Base-by-base conservation (phyloP, 2,888 invertebrate species). In the Pterostichus madidus region DNA sequence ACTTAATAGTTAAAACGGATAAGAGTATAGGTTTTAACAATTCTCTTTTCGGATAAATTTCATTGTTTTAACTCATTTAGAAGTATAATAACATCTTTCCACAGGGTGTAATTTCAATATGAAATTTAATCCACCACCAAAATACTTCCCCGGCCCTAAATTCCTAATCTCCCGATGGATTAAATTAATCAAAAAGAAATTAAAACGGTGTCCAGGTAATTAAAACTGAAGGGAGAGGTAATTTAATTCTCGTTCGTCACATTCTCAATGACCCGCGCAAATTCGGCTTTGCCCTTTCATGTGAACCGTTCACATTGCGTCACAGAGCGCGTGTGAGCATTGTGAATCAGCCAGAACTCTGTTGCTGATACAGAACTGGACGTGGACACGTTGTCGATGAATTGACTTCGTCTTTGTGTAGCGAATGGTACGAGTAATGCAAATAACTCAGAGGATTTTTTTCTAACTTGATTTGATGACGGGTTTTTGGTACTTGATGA, bases 141-240 rank as follows among this genome's bases (percentile, higher is more conserved):
- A 49, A 49, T n/a, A 24, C 1, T 49, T n/a, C n/a, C 49, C n/a
- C 8, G 39, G 1, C 35, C 32, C 35, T 44, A 39, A 44, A 71
- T 44, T 71, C 17, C 68, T 71, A 71, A 71, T 71, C 68, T 71
- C 68, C 56, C 68, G 17, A 44, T 71, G 75, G 80, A 80, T 80
- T 53, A 71, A 80, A 80, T 80, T 80, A 80, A 80, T 80, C 44
- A 73, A 73, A 80, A 80, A 71, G 71, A 80, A 80, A 80, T 80
- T 71, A 80, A 80, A 80, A 80, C 71, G 53, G 56, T 44, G 80
- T 73, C 53, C 39, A 80, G 71, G 80, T 71, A 73, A 80, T 80
- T 80, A 80, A 80, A 80, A 80, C 39, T 71, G 80, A 80, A 78
- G 78, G 78, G 80, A 39, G 71, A n/a, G 39, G 71, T 80, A 80